Conservation (phyloP, 2,888 invertebrate species). For the Thysanoteuthis rhombus region DNA sequence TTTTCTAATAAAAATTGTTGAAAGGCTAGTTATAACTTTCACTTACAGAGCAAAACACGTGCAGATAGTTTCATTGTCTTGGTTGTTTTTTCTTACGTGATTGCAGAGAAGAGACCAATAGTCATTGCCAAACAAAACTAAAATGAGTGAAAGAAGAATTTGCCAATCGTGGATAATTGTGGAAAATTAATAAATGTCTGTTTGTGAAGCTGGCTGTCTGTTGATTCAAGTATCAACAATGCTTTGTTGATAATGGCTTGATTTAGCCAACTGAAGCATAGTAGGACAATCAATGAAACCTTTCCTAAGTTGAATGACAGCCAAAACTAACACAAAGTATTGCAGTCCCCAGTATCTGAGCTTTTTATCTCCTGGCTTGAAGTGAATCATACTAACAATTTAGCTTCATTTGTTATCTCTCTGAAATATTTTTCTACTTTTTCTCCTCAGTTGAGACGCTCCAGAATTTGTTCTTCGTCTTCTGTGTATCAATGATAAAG, state of each 20-base stretch:
- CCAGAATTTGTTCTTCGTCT: neutral
- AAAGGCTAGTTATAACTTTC: no score
- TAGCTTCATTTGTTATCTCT: neutral
- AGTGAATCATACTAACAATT: neutral
- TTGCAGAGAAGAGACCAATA: neutral
- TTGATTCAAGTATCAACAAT: neutral
- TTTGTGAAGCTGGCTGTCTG: neutral
- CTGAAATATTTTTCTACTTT: neutral
- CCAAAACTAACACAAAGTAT: neutral
- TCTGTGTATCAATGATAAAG: no score
- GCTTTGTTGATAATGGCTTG: neutral
- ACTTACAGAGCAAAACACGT: neutral
- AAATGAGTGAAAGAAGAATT: neutral
- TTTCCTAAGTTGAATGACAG: neutral
- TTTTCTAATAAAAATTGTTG: no score
- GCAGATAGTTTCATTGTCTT: neutral
- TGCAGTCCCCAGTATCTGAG: neutral
- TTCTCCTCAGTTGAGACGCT: neutral
- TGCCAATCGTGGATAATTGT: neutral
- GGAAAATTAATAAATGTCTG: neutral
- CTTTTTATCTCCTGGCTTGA: neutral
- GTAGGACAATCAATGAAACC: neutral
- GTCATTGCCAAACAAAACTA: neutral
- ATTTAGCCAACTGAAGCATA: neutral
- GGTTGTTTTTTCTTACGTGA: neutral